Percentiles rank a stretch among this genome's conserved stretches.
Evolutionary conservation across 2,113 vertebrate genomes (phyloP).

Genomic region (Campylomormyrus tamandua): DNA sequence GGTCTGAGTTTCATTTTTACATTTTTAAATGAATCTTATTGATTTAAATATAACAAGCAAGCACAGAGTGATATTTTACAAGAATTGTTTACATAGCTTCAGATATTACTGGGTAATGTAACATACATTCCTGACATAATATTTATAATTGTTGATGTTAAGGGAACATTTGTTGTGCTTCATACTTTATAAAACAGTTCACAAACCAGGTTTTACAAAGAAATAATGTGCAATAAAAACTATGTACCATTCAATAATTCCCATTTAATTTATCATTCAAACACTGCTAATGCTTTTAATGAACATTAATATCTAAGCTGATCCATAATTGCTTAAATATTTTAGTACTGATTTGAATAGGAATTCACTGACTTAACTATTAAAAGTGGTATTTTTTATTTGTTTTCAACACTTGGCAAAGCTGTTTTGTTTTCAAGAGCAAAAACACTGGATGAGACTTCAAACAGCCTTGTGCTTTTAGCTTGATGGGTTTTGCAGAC

Average conservation of each 20-base stretch:
- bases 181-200: neutral
- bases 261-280: neutral
- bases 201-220: neutral
- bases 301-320: neutral
- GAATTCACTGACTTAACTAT: neutral
- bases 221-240: neutral
- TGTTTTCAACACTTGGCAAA: neutral
- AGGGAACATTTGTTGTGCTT: neutral
- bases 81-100: constrained; percentile 53
- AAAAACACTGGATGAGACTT: neutral
- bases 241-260: neutral
- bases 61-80: constrained; percentile 58
- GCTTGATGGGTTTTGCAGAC: neutral
- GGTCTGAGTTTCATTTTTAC: constrained; percentile 27
- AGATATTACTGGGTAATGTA: constrained; percentile 44
- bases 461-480: neutral
- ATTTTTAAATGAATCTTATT: constrained; percentile 52
- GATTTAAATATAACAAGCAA: constrained; percentile 60
- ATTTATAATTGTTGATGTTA: constrained; percentile 14
- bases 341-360: neutral
- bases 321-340: neutral
- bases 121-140: constrained; percentile 17
- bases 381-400: neutral
- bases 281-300: neutral
- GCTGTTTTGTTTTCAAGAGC: neutral